phyloP scores from a whole-genome alignment of 2,113 vertebrate genomes.

The Silurus glanis region DNA sequence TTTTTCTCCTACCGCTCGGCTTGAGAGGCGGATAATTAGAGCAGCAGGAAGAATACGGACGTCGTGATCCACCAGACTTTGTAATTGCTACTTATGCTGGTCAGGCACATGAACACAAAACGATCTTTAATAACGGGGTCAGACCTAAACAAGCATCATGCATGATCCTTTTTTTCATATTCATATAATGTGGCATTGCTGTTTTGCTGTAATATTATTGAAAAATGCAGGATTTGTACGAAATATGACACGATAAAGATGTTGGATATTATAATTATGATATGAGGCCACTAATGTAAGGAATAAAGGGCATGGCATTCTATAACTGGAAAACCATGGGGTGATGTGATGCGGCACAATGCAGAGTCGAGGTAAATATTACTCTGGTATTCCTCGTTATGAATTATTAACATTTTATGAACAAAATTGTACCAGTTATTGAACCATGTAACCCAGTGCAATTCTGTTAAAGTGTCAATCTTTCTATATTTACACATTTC shows the following conservation, averaged over 20 bases:
- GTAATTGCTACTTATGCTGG: conserved; percentile 48
- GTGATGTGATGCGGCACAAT: background rate
- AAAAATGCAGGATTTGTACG: background rate
- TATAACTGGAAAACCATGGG: background rate
- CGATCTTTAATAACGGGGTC: conserved; percentile 60
- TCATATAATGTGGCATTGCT: background rate
- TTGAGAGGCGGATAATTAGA: conserved; percentile 52
- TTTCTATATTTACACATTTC: background rate
- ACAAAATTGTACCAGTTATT: no score
- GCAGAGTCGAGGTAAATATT: background rate
- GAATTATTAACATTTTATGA: no score
- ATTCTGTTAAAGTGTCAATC: background rate
- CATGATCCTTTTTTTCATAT: background rate
- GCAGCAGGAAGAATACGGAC: conserved; percentile 44
- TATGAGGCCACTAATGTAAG: background rate
- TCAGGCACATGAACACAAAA: conserved; percentile 54
- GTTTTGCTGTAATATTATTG: background rate
- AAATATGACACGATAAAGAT: background rate
- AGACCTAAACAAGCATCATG: background rate
- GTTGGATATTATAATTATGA: background rate
- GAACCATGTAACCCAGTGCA: background rate
- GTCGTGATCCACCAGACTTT: conserved; percentile 33
- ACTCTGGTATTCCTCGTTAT: no score
- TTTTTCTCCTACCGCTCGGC: conserved; percentile 41
- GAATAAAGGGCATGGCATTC: background rate